Base-by-base conservation (phyloP, 30 jellyfish, hydroid and myxozoan species). In the Hydractinia echinata region DNA sequence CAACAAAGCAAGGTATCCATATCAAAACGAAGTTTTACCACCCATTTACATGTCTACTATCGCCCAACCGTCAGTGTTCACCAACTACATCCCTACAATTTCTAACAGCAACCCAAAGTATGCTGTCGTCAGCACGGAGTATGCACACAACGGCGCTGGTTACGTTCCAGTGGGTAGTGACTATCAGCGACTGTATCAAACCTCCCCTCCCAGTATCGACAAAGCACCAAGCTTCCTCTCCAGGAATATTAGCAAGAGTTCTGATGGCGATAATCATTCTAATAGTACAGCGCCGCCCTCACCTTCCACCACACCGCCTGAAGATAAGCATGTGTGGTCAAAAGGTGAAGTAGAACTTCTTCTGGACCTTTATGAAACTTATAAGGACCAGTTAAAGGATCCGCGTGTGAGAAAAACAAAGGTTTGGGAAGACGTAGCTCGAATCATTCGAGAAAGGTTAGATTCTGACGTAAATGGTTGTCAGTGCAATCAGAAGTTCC, bases 301-400 rank as follows among this genome's bases (percentile, higher is more conserved):
- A 7, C 84, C 73, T 39, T 76, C 84, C 20, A 14, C 51, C 73
- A 52, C 88, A 20, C 88, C 91, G 61, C 88, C 86, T 51, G 86
- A 74, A 4, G 97, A 89, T 6, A 89, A 89, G 73, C 97, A 86
- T 48, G 87, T 89, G 19, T 89, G 97, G 97, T 20, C 97, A 7
- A 89, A 78, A 44, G 90, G 78, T 4, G 95, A 89, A 76, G 95
- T 87, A 6, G 97, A 89, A 72, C 82, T 85, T 79, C 85, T 89
- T 44, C 78, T 89, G 50, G 97, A 89, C 60, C 52, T 89, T 21
- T 89, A 89, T 68, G 97, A 89, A 14, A 92, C 53, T 30, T 73
- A 89, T 84, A 89, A 68, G 64, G 90, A 77, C 4, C 56, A 82
- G 48, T 81, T 89, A 77, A 81, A 84, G 69, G 88, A 81, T 81